Conservation (phyloP, 1,140 invertebrate genomes). For the Dolichoris vasculosae region DNA sequence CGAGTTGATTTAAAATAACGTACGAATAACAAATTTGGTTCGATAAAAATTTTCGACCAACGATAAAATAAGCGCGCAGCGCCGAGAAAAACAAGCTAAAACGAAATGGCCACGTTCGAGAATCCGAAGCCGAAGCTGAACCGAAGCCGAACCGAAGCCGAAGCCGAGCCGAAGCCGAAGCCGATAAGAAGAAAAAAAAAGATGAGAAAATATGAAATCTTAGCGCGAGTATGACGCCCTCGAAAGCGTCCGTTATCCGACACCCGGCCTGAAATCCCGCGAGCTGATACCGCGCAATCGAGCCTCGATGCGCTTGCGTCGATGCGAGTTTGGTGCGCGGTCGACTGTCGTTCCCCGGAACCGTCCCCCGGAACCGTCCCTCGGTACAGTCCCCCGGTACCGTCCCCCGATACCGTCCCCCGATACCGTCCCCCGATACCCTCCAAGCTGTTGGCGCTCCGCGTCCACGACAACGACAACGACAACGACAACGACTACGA, state of each 20-base stretch:
- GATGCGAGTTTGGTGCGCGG: too few relatives aligned
- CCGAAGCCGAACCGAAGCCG: not conserved
- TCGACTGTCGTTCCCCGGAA: too few relatives aligned
- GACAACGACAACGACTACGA: too few relatives aligned
- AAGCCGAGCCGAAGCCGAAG: not conserved
- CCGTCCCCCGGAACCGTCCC: too few relatives aligned
- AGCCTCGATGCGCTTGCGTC: not conserved
- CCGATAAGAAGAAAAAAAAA: not conserved
- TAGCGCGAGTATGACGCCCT: not conserved
- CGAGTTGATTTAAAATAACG: not conserved
- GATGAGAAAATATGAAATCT: not conserved
- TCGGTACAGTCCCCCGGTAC: too few relatives aligned
- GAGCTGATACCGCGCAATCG: not conserved
- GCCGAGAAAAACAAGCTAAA: not conserved
- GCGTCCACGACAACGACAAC: not conserved
- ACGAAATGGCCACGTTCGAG: not conserved
- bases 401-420: too few relatives aligned
- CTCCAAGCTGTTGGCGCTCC: too few relatives aligned
- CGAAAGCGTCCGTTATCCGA: not conserved
- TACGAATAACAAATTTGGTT: not conserved
- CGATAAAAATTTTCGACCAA: not conserved
- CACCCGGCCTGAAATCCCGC: not conserved
- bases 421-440: too few relatives aligned
- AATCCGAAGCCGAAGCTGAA: not conserved
- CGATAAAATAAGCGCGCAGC: not conserved